phyloP scores from a whole-genome alignment of 2,888 invertebrate species.

The Endomychus coccineus region DNA sequence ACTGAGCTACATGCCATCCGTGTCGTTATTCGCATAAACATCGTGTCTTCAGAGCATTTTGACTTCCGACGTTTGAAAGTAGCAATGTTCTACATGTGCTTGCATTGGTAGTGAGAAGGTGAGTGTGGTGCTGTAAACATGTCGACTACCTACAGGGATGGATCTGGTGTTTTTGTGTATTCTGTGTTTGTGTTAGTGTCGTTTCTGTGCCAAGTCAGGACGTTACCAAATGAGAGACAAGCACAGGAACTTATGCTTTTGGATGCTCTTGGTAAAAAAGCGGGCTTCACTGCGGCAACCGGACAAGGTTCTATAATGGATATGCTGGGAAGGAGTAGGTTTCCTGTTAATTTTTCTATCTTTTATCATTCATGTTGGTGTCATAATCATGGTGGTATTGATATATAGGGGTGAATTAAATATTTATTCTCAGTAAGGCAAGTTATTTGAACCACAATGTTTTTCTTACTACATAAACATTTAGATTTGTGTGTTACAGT shows the following conservation, averaged over 20 bases:
- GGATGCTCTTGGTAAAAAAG: constrained; percentile 63
- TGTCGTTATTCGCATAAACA: constrained; percentile 26
- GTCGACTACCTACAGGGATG: constrained; percentile 26
- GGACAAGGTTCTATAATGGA: constrained; percentile 72
- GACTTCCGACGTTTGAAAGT: too few relatives aligned
- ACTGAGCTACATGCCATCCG: constrained; percentile 26
- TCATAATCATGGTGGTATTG: too few relatives aligned
- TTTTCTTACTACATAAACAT: too few relatives aligned
- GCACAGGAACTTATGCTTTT: constrained; percentile 68
- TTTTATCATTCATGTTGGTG: too few relatives aligned
- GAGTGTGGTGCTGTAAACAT: constrained; percentile 34
- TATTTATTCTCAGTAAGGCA: too few relatives aligned
- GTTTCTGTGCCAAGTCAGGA: constrained; percentile 1
- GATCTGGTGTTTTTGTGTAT: constrained; percentile 12
- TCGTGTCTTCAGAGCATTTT: constrained; percentile 28
- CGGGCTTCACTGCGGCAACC: constrained; percentile 48
- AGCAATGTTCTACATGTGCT: constrained; percentile 31
- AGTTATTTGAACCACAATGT: too few relatives aligned
- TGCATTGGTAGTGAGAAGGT: constrained; percentile 29
- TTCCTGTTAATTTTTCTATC: constrained; percentile 6
- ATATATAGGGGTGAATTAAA: too few relatives aligned
- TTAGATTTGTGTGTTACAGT: too few relatives aligned
- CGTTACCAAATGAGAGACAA: constrained; percentile 53
- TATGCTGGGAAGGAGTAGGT: constrained; percentile 76
- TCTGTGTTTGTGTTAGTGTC: constrained; percentile 9